Conservation (phyloP, 2,888 invertebrate genomes). For the Apomyelois bistriatella region DNA sequence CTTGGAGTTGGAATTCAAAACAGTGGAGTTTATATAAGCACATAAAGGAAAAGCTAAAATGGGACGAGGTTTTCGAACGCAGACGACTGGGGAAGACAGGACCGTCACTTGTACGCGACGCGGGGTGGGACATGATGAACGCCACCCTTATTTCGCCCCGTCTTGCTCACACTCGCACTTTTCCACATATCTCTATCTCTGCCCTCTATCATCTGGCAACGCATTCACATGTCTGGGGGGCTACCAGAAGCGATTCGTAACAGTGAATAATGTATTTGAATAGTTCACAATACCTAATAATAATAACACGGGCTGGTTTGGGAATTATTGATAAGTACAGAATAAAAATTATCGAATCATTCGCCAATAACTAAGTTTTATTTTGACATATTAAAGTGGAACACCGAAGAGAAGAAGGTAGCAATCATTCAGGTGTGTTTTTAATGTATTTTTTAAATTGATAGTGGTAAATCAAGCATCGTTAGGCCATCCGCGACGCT, state of each 20-base stretch:
- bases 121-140: slow-evolving; percentile 70
- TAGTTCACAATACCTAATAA: slow-evolving; percentile 61
- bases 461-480: slow-evolving; percentile 72
- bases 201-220: slow-evolving; percentile 65
- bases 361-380: slow-evolving; percentile 13
- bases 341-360: slow-evolving; percentile 2
- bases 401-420: slow-evolving; percentile 51
- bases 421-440: slow-evolving; percentile 60
- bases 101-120: slow-evolving; percentile 70
- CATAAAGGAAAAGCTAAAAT: slow-evolving; percentile 40
- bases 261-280: slow-evolving; percentile 72
- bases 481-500: slow-evolving; percentile 59
- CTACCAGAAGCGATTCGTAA: slow-evolving; percentile 72
- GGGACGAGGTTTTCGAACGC: slow-evolving; percentile 62
- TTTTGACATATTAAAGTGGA: slow-evolving; percentile 49
- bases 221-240: slow-evolving; percentile 63
- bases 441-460: slow-evolving; percentile 65
- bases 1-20: slow-evolving; percentile 20
- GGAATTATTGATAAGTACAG: slow-evolving; percentile 13
- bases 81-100: slow-evolving; percentile 68
- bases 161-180: slow-evolving; percentile 44
- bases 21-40: slow-evolving; percentile 25
- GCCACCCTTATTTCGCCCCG: slow-evolving; percentile 57
- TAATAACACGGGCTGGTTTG: slow-evolving; percentile 39
- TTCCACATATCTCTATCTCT: slow-evolving; percentile 34